Evolutionary conservation across 2,113 vertebrate species (phyloP).

Genomic region (Oncorhynchus kisutch): DNA sequence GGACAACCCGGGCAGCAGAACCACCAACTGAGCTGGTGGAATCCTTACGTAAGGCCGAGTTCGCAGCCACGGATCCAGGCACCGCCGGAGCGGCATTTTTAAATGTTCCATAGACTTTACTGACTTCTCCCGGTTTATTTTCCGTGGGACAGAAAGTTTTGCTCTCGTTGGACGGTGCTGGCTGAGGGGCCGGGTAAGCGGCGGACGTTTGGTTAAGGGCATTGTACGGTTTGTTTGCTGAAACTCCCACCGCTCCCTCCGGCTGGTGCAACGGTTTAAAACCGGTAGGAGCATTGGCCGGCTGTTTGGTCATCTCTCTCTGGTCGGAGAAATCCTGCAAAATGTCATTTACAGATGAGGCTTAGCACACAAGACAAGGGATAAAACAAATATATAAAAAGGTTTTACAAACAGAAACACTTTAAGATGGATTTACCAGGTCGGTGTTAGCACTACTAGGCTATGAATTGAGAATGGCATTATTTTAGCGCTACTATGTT

Average conservation of each 20-base stretch:
- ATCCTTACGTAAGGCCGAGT: constrained; percentile 72
- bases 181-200: constrained; percentile 55
- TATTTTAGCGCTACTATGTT: background rate
- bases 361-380: constrained; percentile 6
- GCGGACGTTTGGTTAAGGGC: constrained; percentile 52
- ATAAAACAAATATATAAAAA: background rate
- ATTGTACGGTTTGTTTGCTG: constrained; percentile 74
- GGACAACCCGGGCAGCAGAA: constrained; percentile 75
- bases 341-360: constrained; percentile 44
- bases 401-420: background rate
- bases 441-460: too few species aligned
- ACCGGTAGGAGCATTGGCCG: constrained; percentile 66
- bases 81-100: constrained; percentile 69
- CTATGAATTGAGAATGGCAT: background rate
- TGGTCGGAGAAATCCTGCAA: constrained; percentile 83
- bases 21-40: constrained; percentile 63
- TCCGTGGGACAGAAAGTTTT: constrained; percentile 77
- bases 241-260: constrained; percentile 68
- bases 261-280: constrained; percentile 65
- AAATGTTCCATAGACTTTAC: constrained; percentile 84
- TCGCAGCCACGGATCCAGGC: constrained; percentile 64
- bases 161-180: constrained; percentile 74
- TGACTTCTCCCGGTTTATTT: constrained; percentile 73
- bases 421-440: background rate
- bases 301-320: constrained; percentile 84